Evolutionary conservation across 2,113 vertebrate species (phyloP).

Genomic region (Nansenia antarctica): DNA sequence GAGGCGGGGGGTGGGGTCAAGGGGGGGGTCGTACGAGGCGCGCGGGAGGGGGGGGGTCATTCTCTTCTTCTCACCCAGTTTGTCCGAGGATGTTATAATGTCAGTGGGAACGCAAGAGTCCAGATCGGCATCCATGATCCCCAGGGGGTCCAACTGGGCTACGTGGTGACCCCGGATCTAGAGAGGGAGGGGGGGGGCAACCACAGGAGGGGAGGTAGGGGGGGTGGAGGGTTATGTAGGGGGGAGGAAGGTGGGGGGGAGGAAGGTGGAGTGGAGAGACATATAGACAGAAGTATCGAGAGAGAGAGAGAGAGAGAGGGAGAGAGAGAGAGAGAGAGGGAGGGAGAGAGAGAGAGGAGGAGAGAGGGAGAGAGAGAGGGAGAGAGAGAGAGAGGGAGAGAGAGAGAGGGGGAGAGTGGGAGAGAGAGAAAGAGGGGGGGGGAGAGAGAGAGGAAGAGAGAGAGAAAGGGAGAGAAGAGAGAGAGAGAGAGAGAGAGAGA

Average conservation of each 20-base stretch:
- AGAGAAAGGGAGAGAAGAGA: constrained; percentile 51
- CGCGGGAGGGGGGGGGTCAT: not conserved
- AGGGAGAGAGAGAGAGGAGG: constrained; percentile 8
- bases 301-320: not conserved
- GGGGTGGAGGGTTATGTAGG: constrained; percentile 5
- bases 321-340: constrained; percentile 20
- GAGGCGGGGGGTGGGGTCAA: too few relatives aligned
- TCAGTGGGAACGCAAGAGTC: constrained; percentile 96
- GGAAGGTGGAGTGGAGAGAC: not conserved
- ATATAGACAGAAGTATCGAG: not conserved
- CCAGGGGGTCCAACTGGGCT: constrained; percentile 98
- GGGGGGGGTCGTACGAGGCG: not conserved
- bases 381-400: not conserved
- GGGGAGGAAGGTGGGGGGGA: not conserved
- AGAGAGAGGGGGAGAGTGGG: not conserved
- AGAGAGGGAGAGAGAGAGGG: not conserved
- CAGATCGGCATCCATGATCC: constrained; percentile 99
- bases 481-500: not conserved
- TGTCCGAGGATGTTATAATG: constrained; percentile 98
- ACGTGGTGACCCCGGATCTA: constrained; percentile 99
- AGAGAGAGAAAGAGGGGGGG: not conserved
- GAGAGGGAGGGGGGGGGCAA: constrained; percentile 45
- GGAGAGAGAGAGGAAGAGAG: not conserved
- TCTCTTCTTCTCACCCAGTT: constrained; percentile 95
- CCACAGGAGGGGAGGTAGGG: constrained; percentile 16